Percentiles rank a stretch among this genome's conserved stretches.
Evolutionary conservation across 2,113 vertebrate genomes (phyloP).

Genomic region (Trogon surrucura): DNA sequence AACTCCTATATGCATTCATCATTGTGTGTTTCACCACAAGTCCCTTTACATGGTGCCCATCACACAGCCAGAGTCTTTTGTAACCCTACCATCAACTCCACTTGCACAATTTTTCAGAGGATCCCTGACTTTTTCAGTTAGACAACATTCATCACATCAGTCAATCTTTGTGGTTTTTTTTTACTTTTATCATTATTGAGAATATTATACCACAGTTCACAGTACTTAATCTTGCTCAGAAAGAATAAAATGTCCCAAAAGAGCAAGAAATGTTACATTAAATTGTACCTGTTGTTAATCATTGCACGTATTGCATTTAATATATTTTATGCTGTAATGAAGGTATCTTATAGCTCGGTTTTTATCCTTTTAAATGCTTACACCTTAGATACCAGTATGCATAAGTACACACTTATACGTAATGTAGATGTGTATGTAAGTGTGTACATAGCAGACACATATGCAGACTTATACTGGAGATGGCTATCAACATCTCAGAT

Average conservation of each 20-base stretch:
- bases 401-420: not conserved
- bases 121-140: not conserved
- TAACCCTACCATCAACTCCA: not conserved
- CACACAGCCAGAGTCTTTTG: not conserved
- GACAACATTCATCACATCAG: not conserved
- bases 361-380: not conserved
- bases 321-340: not conserved
- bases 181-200: not conserved
- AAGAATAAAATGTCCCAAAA: not conserved
- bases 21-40: not conserved
- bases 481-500: not conserved
- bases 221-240: not conserved
- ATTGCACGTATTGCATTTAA: not conserved
- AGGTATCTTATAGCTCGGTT: not conserved
- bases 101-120: not conserved
- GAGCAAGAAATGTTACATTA: not conserved
- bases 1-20: not conserved
- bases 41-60: not conserved
- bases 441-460: not conserved
- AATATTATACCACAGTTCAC: not conserved
- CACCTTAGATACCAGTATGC: not conserved
- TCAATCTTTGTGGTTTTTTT: not conserved
- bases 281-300: not conserved
- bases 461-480: not conserved
- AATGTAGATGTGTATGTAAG: not conserved